These are phyloP conservation scores for Monochamus saltuarius DNA, from an alignment of 1,140 invertebrate genomes.

Conservation along the genomic window DNA sequence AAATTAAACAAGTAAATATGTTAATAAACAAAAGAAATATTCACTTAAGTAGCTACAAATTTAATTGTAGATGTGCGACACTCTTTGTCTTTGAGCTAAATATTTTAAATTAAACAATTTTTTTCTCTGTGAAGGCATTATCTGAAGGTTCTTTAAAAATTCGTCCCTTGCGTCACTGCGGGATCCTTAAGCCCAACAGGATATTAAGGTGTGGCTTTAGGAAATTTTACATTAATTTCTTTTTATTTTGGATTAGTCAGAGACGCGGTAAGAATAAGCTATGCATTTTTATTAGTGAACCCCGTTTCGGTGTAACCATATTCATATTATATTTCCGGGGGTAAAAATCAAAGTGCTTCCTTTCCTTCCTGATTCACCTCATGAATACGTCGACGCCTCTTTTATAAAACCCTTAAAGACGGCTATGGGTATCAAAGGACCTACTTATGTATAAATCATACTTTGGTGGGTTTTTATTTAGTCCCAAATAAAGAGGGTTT, in stretches of 20 bases:
- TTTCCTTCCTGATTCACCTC: slow-evolving; percentile 33
- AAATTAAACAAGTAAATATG: too few relatives aligned
- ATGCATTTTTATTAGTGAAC: slow-evolving; percentile 40
- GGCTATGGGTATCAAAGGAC: slow-evolving; percentile 27
- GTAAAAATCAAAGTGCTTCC: slow-evolving; percentile 40
- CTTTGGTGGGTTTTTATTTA: slow-evolving; percentile 32
- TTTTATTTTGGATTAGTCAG: slow-evolving; percentile 34
- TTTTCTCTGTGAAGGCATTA: too few relatives aligned
- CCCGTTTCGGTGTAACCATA: slow-evolving; percentile 38
- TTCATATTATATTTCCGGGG: slow-evolving; percentile 42
- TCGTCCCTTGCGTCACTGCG: too few relatives aligned
- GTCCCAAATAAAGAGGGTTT: slow-evolving; percentile 23
- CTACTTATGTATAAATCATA: slow-evolving; percentile 36
- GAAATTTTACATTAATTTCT: slow-evolving; percentile 34
- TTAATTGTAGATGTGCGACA: too few relatives aligned
- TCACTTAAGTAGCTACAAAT: too few relatives aligned
- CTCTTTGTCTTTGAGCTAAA: too few relatives aligned
- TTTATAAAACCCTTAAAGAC: slow-evolving; percentile 34
- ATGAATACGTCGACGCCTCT: slow-evolving; percentile 37
- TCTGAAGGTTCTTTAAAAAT: too few relatives aligned
- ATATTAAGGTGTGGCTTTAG: slow-evolving; percentile 13
- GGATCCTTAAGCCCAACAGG: too few relatives aligned
- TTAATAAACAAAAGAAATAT: too few relatives aligned
- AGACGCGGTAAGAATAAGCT: slow-evolving; percentile 26
- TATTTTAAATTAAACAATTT: too few relatives aligned